Evolutionary conservation across 1,140 invertebrate genomes (phyloP).

Genomic region (Nixonia krombeini): DNA sequence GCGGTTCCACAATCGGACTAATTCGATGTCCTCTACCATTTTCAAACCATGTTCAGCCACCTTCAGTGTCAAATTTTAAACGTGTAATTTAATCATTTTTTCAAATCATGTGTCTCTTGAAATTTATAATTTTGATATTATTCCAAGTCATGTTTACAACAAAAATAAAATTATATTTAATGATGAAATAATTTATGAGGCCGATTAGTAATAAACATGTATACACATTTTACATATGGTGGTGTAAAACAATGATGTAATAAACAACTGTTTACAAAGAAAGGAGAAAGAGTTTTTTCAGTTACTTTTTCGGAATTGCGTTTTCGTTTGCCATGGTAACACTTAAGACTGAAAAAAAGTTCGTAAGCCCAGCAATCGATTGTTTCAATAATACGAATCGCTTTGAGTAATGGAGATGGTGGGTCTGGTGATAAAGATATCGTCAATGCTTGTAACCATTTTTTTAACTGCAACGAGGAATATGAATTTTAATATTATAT

Average conservation of each 20-base stretch:
- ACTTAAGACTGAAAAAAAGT: conserved; percentile 63
- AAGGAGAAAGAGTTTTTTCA: no score
- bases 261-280: no score
- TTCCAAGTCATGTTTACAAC: no score
- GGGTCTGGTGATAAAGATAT: conserved; percentile 20
- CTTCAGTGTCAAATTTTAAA: conserved; percentile 17
- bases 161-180: no score
- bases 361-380: conserved; percentile 66
- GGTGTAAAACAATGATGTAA: no score
- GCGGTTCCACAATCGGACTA: conserved; percentile 57
- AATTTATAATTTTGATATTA: no score
- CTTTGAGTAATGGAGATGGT: conserved; percentile 47
- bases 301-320: conserved; percentile 51
- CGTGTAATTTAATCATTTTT: no score
- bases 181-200: no score
- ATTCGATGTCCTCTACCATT: conserved; percentile 51
- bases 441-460: conserved; percentile 57
- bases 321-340: conserved; percentile 49
- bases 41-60: conserved; percentile 29
- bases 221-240: no score
- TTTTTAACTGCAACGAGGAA: conserved; percentile 52
- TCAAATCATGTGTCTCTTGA: no score
- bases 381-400: conserved; percentile 54
- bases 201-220: no score
- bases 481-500: no score